phyloP scores from a whole-genome alignment of 2,888 invertebrate species.

The Willowsia nigromaculata region DNA sequence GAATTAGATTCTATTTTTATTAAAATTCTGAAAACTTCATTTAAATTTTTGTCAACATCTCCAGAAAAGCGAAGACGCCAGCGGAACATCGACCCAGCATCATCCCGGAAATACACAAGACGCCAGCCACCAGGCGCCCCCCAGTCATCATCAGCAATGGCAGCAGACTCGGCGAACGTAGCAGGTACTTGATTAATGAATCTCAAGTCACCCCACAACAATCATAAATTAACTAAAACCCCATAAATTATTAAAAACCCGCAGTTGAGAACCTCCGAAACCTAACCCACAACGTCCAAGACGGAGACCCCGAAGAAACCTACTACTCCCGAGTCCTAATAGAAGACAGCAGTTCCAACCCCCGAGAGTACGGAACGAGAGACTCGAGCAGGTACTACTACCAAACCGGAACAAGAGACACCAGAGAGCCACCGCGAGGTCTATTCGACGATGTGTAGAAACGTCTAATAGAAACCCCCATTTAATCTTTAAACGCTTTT shows the following conservation, averaged over 20 bases:
- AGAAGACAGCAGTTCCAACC: slow-evolving; percentile 21
- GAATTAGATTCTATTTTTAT: too few relatives aligned
- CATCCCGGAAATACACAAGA: slow-evolving; percentile 16
- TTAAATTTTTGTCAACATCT: too few relatives aligned
- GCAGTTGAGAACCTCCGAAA: slow-evolving; percentile 61
- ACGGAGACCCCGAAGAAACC: slow-evolving; percentile 33
- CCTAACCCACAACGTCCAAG: slow-evolving; percentile 3
- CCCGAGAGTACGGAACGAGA: not conserved
- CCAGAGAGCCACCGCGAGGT: slow-evolving; percentile 30
- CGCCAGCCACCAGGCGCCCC: not conserved
- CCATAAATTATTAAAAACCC: not conserved
- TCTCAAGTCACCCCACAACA: not conserved
- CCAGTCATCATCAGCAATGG: not conserved
- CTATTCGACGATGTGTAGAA: slow-evolving; percentile 74
- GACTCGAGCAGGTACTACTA: slow-evolving; percentile 36
- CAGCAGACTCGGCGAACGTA: slow-evolving; percentile 67
- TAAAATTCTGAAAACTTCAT: too few relatives aligned
- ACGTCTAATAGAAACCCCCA: not conserved
- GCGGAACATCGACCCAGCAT: slow-evolving; percentile 71
- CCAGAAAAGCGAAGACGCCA: slow-evolving; percentile 79
- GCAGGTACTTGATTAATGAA: slow-evolving; percentile 24
- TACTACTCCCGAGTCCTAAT: slow-evolving; percentile 61
- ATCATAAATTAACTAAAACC: not conserved
- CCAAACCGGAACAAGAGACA: not conserved
- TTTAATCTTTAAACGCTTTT: not conserved